phyloP scores from a whole-genome alignment of 1,140 invertebrate species.

The Venustaconcha ellipsiformis region DNA sequence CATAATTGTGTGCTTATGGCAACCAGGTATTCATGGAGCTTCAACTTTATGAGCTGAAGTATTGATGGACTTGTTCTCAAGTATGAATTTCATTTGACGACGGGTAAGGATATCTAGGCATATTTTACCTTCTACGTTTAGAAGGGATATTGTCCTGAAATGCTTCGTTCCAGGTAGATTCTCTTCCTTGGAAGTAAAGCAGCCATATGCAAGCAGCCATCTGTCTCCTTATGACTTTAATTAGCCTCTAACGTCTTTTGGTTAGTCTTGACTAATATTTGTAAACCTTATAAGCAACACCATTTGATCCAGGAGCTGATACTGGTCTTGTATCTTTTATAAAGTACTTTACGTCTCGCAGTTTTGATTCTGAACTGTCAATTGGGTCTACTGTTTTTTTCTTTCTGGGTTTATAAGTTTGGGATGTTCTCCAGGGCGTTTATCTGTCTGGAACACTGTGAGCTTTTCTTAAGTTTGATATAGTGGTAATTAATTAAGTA shows the following conservation, averaged over 20 bases:
- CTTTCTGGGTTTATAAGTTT: too few species aligned
- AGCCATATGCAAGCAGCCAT: slow-evolving; percentile 10
- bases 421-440: too few species aligned
- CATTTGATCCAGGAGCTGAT: slow-evolving; percentile 24
- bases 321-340: not conserved
- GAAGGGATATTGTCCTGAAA: not conserved
- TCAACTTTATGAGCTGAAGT: too few species aligned
- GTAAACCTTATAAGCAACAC: slow-evolving; percentile 23
- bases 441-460: too few species aligned
- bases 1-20: too few species aligned
- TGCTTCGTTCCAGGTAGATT: not conserved
- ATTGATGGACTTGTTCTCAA: too few species aligned
- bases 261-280: slow-evolving; percentile 16
- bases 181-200: slow-evolving; percentile 19
- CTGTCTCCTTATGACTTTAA: slow-evolving; percentile 18
- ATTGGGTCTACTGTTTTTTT: not conserved
- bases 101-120: too few species aligned
- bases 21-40: too few species aligned
- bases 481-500: too few species aligned
- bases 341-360: slow-evolving; percentile 14
- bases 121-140: too few species aligned
- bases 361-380: slow-evolving; percentile 11
- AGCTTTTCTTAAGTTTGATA: too few species aligned
- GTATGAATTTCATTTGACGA: too few species aligned
- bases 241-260: not conserved